Conservation (phyloP, 2,113 vertebrate species). For the Ranitomeya imitator region DNA sequence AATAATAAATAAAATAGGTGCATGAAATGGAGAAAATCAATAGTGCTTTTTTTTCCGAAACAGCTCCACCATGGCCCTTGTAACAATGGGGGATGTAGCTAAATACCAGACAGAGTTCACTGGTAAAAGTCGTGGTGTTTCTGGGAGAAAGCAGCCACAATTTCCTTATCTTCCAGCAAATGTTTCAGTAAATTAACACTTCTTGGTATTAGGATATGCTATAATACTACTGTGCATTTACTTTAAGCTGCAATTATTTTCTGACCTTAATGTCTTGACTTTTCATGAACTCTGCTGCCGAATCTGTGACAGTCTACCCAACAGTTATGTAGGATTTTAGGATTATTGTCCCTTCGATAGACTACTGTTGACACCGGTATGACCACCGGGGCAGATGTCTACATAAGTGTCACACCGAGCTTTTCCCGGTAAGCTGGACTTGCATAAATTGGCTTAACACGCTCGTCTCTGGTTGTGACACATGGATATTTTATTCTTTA, state of each 20-base stretch:
- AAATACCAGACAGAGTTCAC: too few species aligned
- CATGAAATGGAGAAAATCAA: too few species aligned
- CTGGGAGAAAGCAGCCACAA: too few species aligned
- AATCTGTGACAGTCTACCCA: not conserved
- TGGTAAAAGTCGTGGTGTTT: too few species aligned
- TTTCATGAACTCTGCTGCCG: not conserved
- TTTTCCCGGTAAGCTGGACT: conserved; percentile 6
- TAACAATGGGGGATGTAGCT: too few species aligned
- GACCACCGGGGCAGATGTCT: not conserved
- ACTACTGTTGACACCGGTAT: not conserved
- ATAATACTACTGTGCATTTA: not conserved
- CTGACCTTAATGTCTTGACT: not conserved
- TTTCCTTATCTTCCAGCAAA: too few species aligned
- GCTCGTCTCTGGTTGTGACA: conserved; percentile 26
- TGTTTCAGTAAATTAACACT: too few species aligned
- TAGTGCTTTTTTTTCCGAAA: too few species aligned
- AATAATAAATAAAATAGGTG: too few species aligned
- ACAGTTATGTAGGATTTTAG: not conserved
- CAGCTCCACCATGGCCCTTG: too few species aligned
- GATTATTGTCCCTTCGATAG: not conserved
- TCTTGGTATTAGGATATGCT: too few species aligned
- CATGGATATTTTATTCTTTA: conserved; percentile 29
- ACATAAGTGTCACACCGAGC: conserved; percentile 11
- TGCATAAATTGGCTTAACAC: conserved; percentile 39
- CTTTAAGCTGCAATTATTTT: not conserved